Percentiles rank a stretch among this genome's conserved stretches.
phyloP scores from a whole-genome alignment of 2,797 vertebrate species.

The Melanotaenia maccullochi region DNA sequence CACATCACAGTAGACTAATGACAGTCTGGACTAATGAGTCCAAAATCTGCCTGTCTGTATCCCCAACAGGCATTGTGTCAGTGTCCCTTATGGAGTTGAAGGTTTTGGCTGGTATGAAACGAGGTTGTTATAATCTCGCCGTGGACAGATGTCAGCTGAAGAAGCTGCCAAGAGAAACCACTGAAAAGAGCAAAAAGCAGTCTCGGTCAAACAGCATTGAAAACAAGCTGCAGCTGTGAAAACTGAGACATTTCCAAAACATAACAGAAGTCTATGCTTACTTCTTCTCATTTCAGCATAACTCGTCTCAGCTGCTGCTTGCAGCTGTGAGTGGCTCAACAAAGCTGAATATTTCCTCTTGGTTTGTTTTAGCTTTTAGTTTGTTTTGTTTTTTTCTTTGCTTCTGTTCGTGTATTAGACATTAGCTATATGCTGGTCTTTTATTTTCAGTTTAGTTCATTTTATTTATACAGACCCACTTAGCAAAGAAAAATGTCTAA shows the following conservation, averaged over 20 bases:
- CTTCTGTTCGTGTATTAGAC: neutral
- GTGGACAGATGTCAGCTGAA: constrained; percentile 7
- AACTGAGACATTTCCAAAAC: neutral
- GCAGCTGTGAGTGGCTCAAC: neutral
- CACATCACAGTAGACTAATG: neutral
- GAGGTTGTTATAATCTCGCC: neutral
- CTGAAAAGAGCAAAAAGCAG: neutral
- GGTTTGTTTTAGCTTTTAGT: neutral
- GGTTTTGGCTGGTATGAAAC: constrained; percentile 7
- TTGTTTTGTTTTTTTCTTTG: neutral
- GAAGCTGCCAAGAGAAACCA: constrained; percentile 14
- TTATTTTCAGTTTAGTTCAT: neutral
- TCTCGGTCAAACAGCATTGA: neutral
- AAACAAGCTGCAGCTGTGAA: neutral
- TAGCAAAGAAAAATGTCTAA: neutral
- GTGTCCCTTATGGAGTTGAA: neutral
- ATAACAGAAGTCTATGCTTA: neutral
- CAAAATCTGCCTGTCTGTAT: neutral
- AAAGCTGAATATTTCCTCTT: neutral
- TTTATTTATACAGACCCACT: neutral
- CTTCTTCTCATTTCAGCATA: neutral
- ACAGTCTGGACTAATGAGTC: constrained; percentile 15
- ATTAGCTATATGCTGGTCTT: neutral
- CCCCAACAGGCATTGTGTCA: neutral
- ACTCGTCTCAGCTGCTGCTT: neutral